Evolutionary conservation across 2,888 invertebrate genomes (phyloP), one percentile per base, ranked within the genome.

Genomic region (Trissolcus brochymenae): DNA sequence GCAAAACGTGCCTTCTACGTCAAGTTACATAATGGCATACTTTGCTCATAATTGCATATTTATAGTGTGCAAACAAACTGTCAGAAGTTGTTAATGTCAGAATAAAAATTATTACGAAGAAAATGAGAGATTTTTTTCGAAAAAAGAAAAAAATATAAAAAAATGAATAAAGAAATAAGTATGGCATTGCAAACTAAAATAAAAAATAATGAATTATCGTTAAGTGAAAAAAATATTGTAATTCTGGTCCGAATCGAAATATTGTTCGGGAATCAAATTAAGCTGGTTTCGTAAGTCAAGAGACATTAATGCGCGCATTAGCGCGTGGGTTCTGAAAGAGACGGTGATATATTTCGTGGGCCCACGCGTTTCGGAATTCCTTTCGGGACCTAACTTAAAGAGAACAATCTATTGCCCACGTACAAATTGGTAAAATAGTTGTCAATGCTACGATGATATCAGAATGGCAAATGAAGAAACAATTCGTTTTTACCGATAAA

Each of bases 361-460:
- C 76, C 76, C 66, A 79, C 78, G 77, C 78, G 62, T 51, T 60
- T 35, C 66, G 70, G 61, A 84, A 85, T 85, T 85, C 85, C 85
- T 78, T 80, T 81, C 76, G 67, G 79, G 82, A 81, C 81, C 80
- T 79, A 77, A 80, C 56, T 25, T 66, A 71, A 75, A 73, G 79
- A 78, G 84, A 80, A 84, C 83, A 81, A 83, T 82, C 83, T 78
- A 81, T 81, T 84, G 80, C 82, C 84, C 81, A 84, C 82, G 82
- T 83, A 73, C 4, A 56, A 61, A 46, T 68, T 60, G 25, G 62
- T 57, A 64, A 70, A 82, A 81, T 80, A 80, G 78, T 78, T 83
- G 79, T 83, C 82, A 79, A 80, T 66, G 64, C 80, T 53, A 53
- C 41, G 71, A 78, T 64, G 81, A 76, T 61, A 78, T 68, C 64